A percentile compares a stretch with the other conserved stretches of the same genome.
phyloP scores from a whole-genome alignment of 2,888 invertebrate genomes.

The Xestia sexstrigata region DNA sequence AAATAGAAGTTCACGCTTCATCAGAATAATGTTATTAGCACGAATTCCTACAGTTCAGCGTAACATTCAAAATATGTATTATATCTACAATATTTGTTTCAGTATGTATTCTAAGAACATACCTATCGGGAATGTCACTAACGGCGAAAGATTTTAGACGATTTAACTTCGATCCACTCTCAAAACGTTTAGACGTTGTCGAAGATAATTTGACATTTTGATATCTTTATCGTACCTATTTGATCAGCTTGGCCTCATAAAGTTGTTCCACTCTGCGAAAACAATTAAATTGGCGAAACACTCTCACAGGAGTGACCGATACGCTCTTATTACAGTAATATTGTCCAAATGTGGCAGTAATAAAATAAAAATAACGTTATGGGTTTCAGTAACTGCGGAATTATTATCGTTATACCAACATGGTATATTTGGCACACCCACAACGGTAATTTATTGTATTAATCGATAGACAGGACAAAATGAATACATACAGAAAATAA shows the following conservation, averaged over 20 bases:
- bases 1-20: slow-evolving; percentile 24
- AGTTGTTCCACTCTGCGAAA: background rate
- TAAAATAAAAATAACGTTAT: slow-evolving; percentile 51
- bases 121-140: background rate
- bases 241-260: slow-evolving; percentile 6
- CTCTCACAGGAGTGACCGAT: slow-evolving; percentile 13
- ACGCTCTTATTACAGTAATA: slow-evolving; percentile 30
- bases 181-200: background rate
- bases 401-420: slow-evolving; percentile 30
- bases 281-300: slow-evolving; percentile 21
- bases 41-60: slow-evolving; percentile 7
- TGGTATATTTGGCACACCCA: slow-evolving; percentile 21
- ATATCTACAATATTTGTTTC: background rate
- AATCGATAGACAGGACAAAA: slow-evolving; percentile 11
- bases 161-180: background rate
- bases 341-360: slow-evolving; percentile 42
- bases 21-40: slow-evolving; percentile 7
- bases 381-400: slow-evolving; percentile 31
- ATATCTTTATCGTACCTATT: background rate
- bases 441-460: slow-evolving; percentile 26
- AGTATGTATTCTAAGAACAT: background rate
- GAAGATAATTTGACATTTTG: background rate
- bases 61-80: slow-evolving; percentile 3
- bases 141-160: background rate
- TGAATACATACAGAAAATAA: slow-evolving; percentile 12